Conservation (phyloP, 1,140 invertebrate species). For the Episyrphus balteatus region DNA sequence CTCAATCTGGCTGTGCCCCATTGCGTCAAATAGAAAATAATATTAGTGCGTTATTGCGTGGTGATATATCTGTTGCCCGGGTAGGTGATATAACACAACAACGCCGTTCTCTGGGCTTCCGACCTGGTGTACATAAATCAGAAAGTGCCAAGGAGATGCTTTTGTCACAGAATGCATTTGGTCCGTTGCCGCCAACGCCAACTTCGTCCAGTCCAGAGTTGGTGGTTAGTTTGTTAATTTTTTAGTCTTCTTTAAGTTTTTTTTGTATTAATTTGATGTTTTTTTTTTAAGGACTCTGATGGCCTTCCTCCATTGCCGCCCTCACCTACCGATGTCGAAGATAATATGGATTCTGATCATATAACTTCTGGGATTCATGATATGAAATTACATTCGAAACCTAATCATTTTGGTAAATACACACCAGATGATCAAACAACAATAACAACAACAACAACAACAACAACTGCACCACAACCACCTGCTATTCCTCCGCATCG, state of each 20-base stretch:
- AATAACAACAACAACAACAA: constrained; percentile 21
- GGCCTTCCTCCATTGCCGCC: constrained; percentile 71
- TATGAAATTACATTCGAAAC: not conserved
- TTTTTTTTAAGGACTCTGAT: constrained; percentile 20
- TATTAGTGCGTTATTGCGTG: constrained; percentile 48
- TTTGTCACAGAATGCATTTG: constrained; percentile 38
- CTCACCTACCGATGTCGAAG: constrained; percentile 48
- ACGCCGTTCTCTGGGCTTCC: constrained; percentile 31
- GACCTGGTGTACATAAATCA: constrained; percentile 51
- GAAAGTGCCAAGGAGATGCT: constrained; percentile 56
- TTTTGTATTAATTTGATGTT: not conserved
- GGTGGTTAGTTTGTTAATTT: constrained; percentile 12
- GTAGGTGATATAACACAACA: constrained; percentile 6
- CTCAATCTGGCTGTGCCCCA: constrained; percentile 33
- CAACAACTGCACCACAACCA: constrained; percentile 10
- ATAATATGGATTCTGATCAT: constrained; percentile 61
- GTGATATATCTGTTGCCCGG: constrained; percentile 37
- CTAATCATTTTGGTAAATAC: constrained; percentile 7
- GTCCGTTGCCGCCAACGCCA: constrained; percentile 33
- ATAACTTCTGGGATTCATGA: constrained; percentile 48
- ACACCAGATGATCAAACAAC: constrained; percentile 21
- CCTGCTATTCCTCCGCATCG: constrained; percentile 65
- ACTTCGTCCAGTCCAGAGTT: constrained; percentile 31
- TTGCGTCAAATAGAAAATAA: constrained; percentile 55
- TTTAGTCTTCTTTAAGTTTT: not conserved